phyloP scores from a whole-genome alignment of 92 coral and sea anemone genomes.

The Diadumene lineata region DNA sequence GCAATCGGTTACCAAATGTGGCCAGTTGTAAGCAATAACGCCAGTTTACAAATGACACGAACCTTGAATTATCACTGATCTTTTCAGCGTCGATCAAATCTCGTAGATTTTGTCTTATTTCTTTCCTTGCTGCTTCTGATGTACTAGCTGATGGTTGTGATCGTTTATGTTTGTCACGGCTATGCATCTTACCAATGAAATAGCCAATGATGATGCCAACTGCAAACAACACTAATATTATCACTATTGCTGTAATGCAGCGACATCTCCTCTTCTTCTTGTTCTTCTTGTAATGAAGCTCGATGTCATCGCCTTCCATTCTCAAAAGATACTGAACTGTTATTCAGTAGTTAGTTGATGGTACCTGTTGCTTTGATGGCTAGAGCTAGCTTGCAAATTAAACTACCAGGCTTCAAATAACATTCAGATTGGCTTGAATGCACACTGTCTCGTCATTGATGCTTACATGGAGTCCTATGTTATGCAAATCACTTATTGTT shows the following conservation, averaged over 20 bases:
- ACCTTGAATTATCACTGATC: slow-evolving; percentile 36
- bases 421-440: no score
- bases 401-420: neutral
- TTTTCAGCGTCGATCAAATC: slow-evolving; percentile 21
- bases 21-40: no score
- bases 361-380: neutral
- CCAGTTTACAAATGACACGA: neutral
- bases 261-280: slow-evolving; percentile 38
- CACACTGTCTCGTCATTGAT: no score
- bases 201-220: slow-evolving; percentile 57
- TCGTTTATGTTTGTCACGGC: no score
- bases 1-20: no score
- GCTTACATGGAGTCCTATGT: no score
- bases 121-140: slow-evolving; percentile 25
- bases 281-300: slow-evolving; percentile 43
- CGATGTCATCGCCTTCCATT: slow-evolving; percentile 42
- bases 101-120: slow-evolving; percentile 25
- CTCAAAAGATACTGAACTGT: neutral
- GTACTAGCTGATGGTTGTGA: no score
- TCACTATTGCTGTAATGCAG: slow-evolving; percentile 37
- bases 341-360: neutral
- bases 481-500: no score
- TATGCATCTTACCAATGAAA: slow-evolving; percentile 30
- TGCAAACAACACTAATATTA: slow-evolving; percentile 9
- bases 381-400: neutral